A percentile compares a stretch with the other conserved stretches of the same genome.
These are phyloP conservation scores for Urocyon cinereoargenteus DNA, from an alignment of 2,797 vertebrate genomes.

Conservation along the genomic window DNA sequence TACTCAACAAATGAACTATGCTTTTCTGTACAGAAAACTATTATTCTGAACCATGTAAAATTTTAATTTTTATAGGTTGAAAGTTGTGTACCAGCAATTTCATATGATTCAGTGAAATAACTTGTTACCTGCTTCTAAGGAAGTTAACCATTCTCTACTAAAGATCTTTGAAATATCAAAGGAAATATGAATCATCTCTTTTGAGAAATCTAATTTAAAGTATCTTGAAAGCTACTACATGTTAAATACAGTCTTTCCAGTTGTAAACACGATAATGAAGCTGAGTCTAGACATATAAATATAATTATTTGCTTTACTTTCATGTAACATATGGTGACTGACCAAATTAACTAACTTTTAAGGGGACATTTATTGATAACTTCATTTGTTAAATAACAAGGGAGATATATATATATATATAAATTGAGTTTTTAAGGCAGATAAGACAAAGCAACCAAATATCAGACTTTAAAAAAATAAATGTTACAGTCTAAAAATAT, in stretches of 20 bases:
- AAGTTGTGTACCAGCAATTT: not conserved
- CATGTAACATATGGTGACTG: not conserved
- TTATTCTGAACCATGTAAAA: not conserved
- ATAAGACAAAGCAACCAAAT: not conserved
- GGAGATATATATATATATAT: not conserved
- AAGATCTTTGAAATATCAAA: not conserved
- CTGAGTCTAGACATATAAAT: not conserved
- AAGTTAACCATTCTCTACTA: not conserved
- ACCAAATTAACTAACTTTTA: not conserved
- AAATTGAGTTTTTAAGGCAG: not conserved
- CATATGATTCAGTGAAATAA: not conserved
- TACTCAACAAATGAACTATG: not conserved
- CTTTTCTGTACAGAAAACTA: not conserved
- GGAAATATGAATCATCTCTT: not conserved
- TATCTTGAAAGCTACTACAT: not conserved
- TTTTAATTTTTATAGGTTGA: constrained; percentile 2
- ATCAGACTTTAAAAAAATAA: not conserved
- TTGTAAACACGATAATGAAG: not conserved
- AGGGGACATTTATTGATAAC: not conserved
- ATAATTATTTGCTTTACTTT: not conserved
- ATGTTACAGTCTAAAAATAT: not conserved
- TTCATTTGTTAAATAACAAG: not conserved
- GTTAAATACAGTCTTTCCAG: not conserved
- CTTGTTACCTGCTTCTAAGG: not conserved
- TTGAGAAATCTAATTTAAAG: not conserved